phyloP scores from a whole-genome alignment of 2,888 invertebrate genomes.

The Tipula lateralis region DNA sequence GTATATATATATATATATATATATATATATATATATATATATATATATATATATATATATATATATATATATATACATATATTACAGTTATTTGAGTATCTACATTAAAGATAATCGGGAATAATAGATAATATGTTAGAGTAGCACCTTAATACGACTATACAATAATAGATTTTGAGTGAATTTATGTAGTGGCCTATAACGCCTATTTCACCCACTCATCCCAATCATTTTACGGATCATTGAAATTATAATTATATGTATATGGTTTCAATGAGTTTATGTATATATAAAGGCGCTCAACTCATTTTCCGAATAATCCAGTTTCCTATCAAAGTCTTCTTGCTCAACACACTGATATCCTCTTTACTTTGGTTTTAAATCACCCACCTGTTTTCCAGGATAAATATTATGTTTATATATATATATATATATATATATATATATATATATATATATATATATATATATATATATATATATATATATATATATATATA shows the following conservation, averaged over 20 bases:
- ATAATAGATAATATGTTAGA: background rate
- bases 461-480: no score
- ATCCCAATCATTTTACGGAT: background rate
- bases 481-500: no score
- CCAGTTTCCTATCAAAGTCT: background rate
- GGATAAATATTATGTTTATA: background rate
- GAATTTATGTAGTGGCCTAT: background rate
- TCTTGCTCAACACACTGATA: background rate
- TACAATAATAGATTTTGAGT: background rate
- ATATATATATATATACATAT: background rate
- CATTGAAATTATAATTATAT: background rate
- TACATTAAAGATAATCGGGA: no score
- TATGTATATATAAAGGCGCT: background rate
- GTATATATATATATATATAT: background rate
- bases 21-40: background rate
- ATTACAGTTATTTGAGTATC: background rate
- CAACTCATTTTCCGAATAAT: background rate
- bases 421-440: background rate
- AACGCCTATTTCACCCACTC: background rate
- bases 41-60: background rate
- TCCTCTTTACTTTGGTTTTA: background rate
- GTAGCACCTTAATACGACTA: background rate
- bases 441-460: background rate
- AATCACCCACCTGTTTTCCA: conserved; percentile 14
- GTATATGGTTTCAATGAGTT: background rate